Conservation (phyloP, 1,140 invertebrate genomes). For the Acromyrmex heyeri region DNA sequence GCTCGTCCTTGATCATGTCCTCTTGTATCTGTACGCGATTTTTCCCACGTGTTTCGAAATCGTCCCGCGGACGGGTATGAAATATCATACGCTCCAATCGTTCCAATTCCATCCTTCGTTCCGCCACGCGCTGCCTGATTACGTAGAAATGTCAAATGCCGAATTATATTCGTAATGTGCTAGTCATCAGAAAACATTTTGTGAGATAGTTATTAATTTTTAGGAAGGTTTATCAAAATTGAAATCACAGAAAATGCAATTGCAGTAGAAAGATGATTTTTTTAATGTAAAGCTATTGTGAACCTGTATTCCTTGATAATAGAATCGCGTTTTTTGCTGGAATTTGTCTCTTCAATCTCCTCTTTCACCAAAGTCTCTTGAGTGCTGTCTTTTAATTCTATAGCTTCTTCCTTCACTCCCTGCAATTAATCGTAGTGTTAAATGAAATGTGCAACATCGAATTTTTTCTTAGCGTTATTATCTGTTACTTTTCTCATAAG, state of each 20-base stretch:
- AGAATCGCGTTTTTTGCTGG: slow-evolving; percentile 88
- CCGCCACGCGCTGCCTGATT: slow-evolving; percentile 89
- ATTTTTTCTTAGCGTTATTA: slow-evolving; percentile 13
- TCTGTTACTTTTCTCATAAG: not conserved
- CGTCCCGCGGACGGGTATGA: slow-evolving; percentile 84
- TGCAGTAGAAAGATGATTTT: not conserved
- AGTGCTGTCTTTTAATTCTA: slow-evolving; percentile 89
- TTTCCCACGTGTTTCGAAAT: slow-evolving; percentile 73
- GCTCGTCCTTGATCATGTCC: slow-evolving; percentile 80
- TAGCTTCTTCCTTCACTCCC: slow-evolving; percentile 90
- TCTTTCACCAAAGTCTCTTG: slow-evolving; percentile 89
- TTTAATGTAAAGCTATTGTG: not conserved
- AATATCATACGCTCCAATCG: slow-evolving; percentile 91
- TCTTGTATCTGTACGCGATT: slow-evolving; percentile 70
- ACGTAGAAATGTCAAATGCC: not conserved
- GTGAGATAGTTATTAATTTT: not conserved
- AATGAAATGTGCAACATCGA: not conserved
- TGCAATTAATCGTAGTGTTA: slow-evolving; percentile 74
- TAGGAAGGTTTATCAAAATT: not conserved
- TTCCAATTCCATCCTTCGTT: slow-evolving; percentile 90
- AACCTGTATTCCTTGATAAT: slow-evolving; percentile 87
- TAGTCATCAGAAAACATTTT: not conserved
- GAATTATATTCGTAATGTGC: not conserved
- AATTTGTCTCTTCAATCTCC: slow-evolving; percentile 89
- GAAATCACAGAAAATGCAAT: not conserved